Base-by-base conservation (phyloP, 1,140 invertebrate genomes). In the Pemphigus obesinymphae region DNA sequence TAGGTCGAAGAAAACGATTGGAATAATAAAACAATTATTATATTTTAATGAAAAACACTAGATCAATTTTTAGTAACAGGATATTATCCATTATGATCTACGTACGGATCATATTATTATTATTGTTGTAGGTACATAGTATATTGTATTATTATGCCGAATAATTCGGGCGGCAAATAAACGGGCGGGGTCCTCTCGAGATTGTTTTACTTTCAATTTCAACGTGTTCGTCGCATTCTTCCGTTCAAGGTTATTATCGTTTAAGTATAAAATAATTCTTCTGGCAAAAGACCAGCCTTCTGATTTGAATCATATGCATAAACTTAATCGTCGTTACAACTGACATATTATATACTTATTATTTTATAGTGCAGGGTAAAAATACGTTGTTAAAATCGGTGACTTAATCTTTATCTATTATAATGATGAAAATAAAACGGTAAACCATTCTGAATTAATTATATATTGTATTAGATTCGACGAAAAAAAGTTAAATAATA, bases 161-260 rank as follows among this genome's bases (percentile, higher is more conserved):
- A 43, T 26, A 43, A 70, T 70, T 70, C 37, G 34, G 37, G 3
- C 5, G 2, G 34, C 37, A 40, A 66, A 66, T 20, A 66, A 66
- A 66, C 63, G 63, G 72, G 34, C 50, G 50, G 31, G 23, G 48
- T 37, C 31, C 75, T 55, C 34, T n/a, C 50, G 2, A 40, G 34
- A 75, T 34, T 50, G 29, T 75, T 75, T 75, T 58, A 78, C 75
- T 78, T 78, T 78, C 75, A 23, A 55, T 78, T 78, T 78, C 75
- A 23, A 37, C 15, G n/a, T 34, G n/a, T 78, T 78, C 50, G 58
- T 58, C n/a, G 75, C 75, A 78, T 78, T 78, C 75, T 78, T 78
- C 34, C 26, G 34, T 78, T 78, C 75, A 78, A 78, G 75, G 75
- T 26, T 78, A 34, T 78, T 78, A 53, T 78, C 75, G 34, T 78